These are phyloP conservation scores for Cremastobaeus sp. DNA, from an alignment of 2,888 invertebrate species.

Conservation along the genomic window DNA sequence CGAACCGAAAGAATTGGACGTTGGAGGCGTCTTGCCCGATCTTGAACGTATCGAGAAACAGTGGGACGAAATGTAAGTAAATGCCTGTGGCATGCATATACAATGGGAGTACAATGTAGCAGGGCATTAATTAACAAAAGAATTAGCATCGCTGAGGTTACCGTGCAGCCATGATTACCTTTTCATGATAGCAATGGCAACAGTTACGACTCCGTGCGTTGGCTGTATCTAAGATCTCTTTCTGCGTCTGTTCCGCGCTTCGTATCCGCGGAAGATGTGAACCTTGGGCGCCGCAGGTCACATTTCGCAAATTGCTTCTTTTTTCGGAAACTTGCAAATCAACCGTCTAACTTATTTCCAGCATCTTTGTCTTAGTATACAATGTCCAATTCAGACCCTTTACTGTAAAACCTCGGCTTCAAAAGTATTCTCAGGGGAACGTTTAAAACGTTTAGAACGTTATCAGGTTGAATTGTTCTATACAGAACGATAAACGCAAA, in stretches of 20 bases:
- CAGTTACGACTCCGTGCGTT: conserved; percentile 66
- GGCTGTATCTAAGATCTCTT: conserved; percentile 62
- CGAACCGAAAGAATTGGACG: conserved; percentile 59
- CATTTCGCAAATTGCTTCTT: too few species aligned
- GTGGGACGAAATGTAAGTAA: conserved; percentile 54
- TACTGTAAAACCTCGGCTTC: too few species aligned
- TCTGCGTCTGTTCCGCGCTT: conserved; percentile 51
- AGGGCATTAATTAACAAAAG: conserved; percentile 76
- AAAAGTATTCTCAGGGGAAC: too few species aligned
- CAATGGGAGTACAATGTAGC: conserved; percentile 71
- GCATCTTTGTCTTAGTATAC: too few species aligned
- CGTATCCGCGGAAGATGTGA: conserved; percentile 31
- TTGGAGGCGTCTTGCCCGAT: conserved; percentile 51
- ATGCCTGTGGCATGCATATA: conserved; percentile 62
- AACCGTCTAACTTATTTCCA: too few species aligned
- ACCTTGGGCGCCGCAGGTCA: conserved; percentile 20
- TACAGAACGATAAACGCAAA: too few species aligned
- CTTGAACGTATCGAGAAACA: conserved; percentile 60
- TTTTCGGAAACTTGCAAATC: too few species aligned
- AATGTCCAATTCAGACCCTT: too few species aligned
- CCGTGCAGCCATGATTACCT: conserved; percentile 73
- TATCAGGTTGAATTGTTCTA: too few species aligned
- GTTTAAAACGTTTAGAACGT: too few species aligned
- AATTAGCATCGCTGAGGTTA: conserved; percentile 74
- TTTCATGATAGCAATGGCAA: conserved; percentile 74